A percentile compares a stretch with the other conserved stretches of the same genome.
phyloP scores from a whole-genome alignment of 1,140 invertebrate genomes.

The Polypedilum vanderplanki region DNA sequence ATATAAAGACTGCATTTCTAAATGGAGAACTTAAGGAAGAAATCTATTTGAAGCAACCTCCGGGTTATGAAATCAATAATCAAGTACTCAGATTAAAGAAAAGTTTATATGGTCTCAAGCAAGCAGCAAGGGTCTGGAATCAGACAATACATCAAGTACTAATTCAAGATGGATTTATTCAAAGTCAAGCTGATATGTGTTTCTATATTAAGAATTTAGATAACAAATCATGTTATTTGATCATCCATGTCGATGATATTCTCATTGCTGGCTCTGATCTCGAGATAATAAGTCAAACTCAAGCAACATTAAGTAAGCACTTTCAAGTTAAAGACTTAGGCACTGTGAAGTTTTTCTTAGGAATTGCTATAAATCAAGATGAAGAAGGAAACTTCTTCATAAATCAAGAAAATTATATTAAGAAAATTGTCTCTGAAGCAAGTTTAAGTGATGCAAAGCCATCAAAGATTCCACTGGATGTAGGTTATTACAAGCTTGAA shows the following conservation, averaged over 20 bases:
- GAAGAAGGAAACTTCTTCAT: background rate
- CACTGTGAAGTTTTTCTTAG: background rate
- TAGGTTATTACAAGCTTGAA: background rate
- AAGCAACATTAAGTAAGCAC: too few relatives aligned
- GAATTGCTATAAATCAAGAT: background rate
- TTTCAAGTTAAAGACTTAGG: background rate
- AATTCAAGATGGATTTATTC: slow-evolving; percentile 32
- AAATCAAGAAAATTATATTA: background rate
- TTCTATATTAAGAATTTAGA: background rate
- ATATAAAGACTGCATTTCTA: slow-evolving; percentile 39
- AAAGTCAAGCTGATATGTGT: slow-evolving; percentile 1
- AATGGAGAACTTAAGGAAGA: slow-evolving; percentile 35
- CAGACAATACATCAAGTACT: slow-evolving; percentile 34
- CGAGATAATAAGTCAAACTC: too few relatives aligned
- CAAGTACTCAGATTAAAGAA: slow-evolving; percentile 34
- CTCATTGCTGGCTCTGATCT: too few relatives aligned
- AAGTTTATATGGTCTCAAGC: slow-evolving; percentile 37
- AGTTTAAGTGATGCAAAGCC: background rate
- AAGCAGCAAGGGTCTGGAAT: slow-evolving; percentile 36
- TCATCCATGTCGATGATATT: background rate
- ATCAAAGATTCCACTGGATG: background rate
- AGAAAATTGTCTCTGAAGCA: background rate
- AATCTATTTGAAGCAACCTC: slow-evolving; percentile 43
- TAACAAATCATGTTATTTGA: background rate
- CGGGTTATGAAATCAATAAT: slow-evolving; percentile 32